A percentile compares a stretch with the other conserved stretches of the same genome.
These are phyloP conservation scores for Odontocolon sp. DNA, from an alignment of 2,888 invertebrate species.

Conservation along the genomic window DNA sequence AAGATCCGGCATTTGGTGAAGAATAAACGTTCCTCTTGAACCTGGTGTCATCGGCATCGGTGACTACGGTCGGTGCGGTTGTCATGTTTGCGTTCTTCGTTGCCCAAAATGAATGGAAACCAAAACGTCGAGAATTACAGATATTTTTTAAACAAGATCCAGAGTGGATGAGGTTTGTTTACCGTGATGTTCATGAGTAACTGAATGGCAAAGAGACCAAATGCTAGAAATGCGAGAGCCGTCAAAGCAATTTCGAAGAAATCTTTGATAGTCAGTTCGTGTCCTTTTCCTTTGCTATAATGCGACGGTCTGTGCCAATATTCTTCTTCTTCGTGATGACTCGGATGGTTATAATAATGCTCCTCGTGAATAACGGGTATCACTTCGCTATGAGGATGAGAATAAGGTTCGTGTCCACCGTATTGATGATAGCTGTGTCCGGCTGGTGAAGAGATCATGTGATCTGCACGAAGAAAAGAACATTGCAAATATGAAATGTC, in stretches of 20 bases:
- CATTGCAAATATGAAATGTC: background rate
- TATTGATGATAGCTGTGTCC: conserved; percentile 71
- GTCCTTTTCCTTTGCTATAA: conserved; percentile 81
- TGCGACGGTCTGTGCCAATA: conserved; percentile 71
- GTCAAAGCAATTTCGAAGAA: conserved; percentile 91
- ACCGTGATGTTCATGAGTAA: conserved; percentile 90
- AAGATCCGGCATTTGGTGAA: conserved; percentile 65
- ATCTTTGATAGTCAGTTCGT: conserved; percentile 86
- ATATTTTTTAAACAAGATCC: too few relatives aligned
- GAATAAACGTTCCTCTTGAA: conserved; percentile 65
- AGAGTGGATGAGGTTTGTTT: too few relatives aligned
- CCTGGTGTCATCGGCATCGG: conserved; percentile 63
- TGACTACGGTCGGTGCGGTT: conserved; percentile 58
- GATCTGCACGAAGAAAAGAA: background rate
- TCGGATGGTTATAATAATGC: conserved; percentile 67
- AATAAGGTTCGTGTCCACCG: conserved; percentile 56
- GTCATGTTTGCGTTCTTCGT: conserved; percentile 62
- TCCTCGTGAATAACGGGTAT: conserved; percentile 75
- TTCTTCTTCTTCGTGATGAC: conserved; percentile 69
- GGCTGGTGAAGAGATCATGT: conserved; percentile 68
- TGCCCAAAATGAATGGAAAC: background rate
- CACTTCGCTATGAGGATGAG: conserved; percentile 58
- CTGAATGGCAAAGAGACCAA: conserved; percentile 90
- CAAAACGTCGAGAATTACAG: too few relatives aligned
- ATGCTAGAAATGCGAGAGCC: conserved; percentile 90